These are phyloP conservation scores for Hipparchia sbordonii DNA, from an alignment of 2,888 invertebrate genomes.

Conservation along the genomic window DNA sequence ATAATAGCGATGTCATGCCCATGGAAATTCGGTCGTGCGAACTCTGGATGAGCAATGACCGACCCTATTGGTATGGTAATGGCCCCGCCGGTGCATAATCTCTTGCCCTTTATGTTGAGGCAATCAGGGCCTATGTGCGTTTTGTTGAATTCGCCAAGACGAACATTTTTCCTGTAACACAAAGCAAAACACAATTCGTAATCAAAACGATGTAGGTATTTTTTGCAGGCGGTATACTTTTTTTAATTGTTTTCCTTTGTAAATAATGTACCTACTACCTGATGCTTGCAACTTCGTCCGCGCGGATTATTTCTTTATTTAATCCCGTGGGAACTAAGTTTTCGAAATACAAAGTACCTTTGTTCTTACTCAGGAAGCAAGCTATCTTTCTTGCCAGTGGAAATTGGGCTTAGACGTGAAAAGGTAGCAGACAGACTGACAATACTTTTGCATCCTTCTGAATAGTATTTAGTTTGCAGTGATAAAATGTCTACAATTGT, in stretches of 20 bases:
- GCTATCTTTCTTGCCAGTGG: too few species aligned
- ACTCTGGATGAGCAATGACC: conserved; percentile 57
- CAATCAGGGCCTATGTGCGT: conserved; percentile 64
- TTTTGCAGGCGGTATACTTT: not conserved
- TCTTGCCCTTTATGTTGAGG: conserved; percentile 47
- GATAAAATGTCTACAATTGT: too few species aligned
- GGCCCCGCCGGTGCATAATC: conserved; percentile 68
- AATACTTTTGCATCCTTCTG: too few species aligned
- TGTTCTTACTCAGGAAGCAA: too few species aligned
- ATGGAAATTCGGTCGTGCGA: conserved; percentile 36
- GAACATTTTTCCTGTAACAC: conserved; percentile 47
- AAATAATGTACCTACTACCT: too few species aligned
- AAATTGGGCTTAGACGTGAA: too few species aligned
- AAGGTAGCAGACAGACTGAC: too few species aligned
- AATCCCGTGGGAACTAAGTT: too few species aligned
- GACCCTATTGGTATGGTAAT: conserved; percentile 59
- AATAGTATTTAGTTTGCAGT: too few species aligned
- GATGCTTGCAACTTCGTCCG: too few species aligned
- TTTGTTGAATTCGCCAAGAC: conserved; percentile 76
- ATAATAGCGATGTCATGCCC: conserved; percentile 68
- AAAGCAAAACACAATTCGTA: not conserved
- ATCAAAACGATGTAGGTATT: not conserved
- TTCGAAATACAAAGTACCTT: too few species aligned
- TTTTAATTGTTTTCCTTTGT: not conserved
- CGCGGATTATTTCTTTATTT: too few species aligned